Evolutionary conservation across 2,888 invertebrate genomes (phyloP).

Genomic region (Ectropis crepuscularia): DNA sequence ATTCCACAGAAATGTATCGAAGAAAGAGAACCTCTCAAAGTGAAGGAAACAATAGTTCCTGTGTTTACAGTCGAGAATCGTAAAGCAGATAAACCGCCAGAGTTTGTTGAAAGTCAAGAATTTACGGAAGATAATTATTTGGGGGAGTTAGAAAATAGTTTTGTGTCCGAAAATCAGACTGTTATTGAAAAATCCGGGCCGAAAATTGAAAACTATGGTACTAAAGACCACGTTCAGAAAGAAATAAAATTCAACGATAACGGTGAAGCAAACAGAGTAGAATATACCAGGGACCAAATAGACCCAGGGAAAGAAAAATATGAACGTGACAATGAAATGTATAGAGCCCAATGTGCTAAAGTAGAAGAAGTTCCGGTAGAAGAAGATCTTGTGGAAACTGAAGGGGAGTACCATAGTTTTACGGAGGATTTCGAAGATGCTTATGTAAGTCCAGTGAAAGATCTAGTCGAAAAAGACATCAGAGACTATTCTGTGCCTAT

Average conservation of each 20-base stretch:
- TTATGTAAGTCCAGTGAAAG: conserved; percentile 78
- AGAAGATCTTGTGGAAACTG: conserved; percentile 57
- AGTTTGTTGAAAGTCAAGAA: conserved; percentile 77
- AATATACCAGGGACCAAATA: conserved; percentile 42
- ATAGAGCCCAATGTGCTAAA: conserved; percentile 49
- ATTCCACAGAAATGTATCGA: conserved; percentile 60
- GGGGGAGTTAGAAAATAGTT: conserved; percentile 64
- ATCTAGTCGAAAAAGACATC: conserved; percentile 76
- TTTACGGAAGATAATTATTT: conserved; percentile 78
- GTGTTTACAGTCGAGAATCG: conserved; percentile 56
- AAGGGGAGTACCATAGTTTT: conserved; percentile 80
- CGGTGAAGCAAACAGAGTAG: conserved; percentile 44
- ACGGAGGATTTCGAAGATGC: conserved; percentile 71
- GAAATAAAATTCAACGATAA: conserved; percentile 22
- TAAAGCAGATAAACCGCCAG: conserved; percentile 52
- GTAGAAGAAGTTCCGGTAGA: conserved; percentile 44
- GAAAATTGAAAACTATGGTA: conserved; percentile 4
- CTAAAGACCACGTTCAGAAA: conserved; percentile 25
- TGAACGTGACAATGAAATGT: background rate
- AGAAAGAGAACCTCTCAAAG: conserved; percentile 55
- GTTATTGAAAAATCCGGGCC: conserved; percentile 41
- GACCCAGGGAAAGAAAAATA: conserved; percentile 38
- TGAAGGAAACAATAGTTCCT: conserved; percentile 58
- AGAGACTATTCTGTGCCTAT: conserved; percentile 80
- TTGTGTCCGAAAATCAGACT: conserved; percentile 64